Evolutionary conservation across 64 coral and sea anemone species (phyloP).

Genomic region (Platygyra sinensis): DNA sequence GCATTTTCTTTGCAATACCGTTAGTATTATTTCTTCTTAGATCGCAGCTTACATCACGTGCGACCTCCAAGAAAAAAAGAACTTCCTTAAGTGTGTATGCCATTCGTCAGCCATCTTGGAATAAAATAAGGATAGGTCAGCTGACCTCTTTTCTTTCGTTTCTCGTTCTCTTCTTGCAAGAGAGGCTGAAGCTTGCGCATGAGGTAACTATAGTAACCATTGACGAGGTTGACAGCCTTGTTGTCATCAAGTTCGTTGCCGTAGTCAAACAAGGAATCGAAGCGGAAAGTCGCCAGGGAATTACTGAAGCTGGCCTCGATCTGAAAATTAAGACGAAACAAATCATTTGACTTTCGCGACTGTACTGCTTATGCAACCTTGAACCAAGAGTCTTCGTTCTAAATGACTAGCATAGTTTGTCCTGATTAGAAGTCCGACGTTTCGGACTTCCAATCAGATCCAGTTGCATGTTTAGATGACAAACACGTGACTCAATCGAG

Average conservation of each 20-base stretch:
- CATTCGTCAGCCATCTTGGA: conserved; percentile 75
- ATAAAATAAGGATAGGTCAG: conserved; percentile 75
- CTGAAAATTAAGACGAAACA: conserved; percentile 11
- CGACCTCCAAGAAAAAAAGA: no score
- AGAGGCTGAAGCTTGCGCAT: conserved; percentile 23
- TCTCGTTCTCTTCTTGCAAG: conserved; percentile 4
- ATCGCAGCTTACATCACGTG: no score
- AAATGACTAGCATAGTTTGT: no score
- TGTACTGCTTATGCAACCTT: no score
- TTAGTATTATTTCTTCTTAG: no score
- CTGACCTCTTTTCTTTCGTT: conserved; percentile 43
- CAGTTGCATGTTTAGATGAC: no score
- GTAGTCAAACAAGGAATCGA: conserved; percentile 75
- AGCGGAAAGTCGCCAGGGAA: conserved; percentile 40
- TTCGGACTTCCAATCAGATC: no score
- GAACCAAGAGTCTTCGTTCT: no score
- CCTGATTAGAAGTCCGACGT: no score
- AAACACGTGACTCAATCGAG: no score
- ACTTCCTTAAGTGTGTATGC: conserved; percentile 47
- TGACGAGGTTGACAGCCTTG: conserved; percentile 22
- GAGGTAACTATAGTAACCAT: conserved; percentile 21
- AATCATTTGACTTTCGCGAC: background rate
- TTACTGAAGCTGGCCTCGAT: background rate
- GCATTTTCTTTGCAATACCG: no score
- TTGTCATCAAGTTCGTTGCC: conserved; percentile 36